Evolutionary conservation across 2,797 vertebrate species (phyloP).

Genomic region (Melanotaenia trifasciata): DNA sequence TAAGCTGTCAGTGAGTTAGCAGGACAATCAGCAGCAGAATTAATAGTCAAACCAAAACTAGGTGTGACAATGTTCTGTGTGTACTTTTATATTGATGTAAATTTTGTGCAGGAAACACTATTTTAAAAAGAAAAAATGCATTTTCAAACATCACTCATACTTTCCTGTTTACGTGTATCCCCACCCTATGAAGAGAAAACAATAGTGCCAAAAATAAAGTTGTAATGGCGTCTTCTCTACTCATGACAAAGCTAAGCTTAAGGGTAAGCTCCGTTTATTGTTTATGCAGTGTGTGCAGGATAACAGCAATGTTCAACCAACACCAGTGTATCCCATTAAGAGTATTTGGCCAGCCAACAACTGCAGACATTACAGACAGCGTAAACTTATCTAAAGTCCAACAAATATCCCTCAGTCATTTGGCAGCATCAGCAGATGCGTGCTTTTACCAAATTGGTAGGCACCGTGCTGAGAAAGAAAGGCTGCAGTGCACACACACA

Average conservation of each 20-base stretch:
- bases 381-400: constrained; percentile 5
- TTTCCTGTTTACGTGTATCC: constrained; percentile 1
- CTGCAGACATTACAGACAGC: constrained; percentile 2
- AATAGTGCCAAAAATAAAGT: constrained; percentile 8
- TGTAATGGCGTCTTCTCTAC: background rate
- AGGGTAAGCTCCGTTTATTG: constrained; percentile 3
- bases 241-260: background rate
- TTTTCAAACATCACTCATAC: background rate
- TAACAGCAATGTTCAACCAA: constrained; percentile 24
- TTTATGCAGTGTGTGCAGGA: background rate
- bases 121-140: background rate
- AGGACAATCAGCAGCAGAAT: background rate
- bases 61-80: background rate
- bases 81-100: background rate
- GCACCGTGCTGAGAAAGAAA: constrained; percentile 16
- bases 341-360: background rate
- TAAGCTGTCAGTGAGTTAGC: background rate
- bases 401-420: constrained; percentile 11
- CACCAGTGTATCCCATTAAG: constrained; percentile 51
- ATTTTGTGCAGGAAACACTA: background rate
- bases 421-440: constrained; percentile 19
- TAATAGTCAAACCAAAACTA: background rate
- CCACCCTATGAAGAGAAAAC: background rate
- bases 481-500: constrained; percentile 6
- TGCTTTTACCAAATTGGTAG: constrained; percentile 5